Base-by-base conservation (phyloP, 1,140 invertebrate species). In the Drosophila jambulina region DNA sequence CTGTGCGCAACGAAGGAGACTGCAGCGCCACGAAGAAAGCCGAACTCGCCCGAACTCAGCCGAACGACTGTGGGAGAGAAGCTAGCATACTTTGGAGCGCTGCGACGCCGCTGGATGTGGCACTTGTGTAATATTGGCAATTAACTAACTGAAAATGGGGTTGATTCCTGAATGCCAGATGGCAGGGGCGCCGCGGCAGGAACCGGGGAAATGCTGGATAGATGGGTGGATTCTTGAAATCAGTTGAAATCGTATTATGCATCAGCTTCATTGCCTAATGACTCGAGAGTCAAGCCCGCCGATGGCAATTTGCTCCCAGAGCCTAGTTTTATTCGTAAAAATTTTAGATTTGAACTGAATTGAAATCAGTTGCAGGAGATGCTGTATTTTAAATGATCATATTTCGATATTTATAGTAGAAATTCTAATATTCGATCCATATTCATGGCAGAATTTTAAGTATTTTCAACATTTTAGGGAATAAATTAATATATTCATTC, bases 51-150 rank as follows among this genome's bases (percentile, higher is more conserved):
- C 29, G 38, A 62, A n/a, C 27, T 21, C 8, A 43, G 10, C 17
- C 32, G 61, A 49, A 42, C 19, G 17, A 19, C 29, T 45, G 29
- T 21, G 10, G 13, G 15, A 43, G 63, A 79, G 62, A 75, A 71
- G n/a, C 54, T 67, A 62, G 71, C 84, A 80, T 51, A 75, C 84
- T 80, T 75, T 84, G 70, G 42, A 81, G 84, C 76, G 83, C 64
- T 68, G 68, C 45, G 79, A 53, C 64, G 69, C 51, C 79, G 62
- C 49, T 75, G 71, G 59, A 70, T 71, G 61, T 82, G 72, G 60
- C 85, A 90, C 85, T 88, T 88, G 85, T 88, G 86, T 88, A 85
- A 88, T 88, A 88, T 88, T 88, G 86, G 81, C 85, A 88, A 88
- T 88, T 88, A 88, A 85, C 85, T 84, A 84, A 90, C 77, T 67